Evolutionary conservation across 2,888 invertebrate species (phyloP).

Genomic region (Onthophagus sagittarius): DNA sequence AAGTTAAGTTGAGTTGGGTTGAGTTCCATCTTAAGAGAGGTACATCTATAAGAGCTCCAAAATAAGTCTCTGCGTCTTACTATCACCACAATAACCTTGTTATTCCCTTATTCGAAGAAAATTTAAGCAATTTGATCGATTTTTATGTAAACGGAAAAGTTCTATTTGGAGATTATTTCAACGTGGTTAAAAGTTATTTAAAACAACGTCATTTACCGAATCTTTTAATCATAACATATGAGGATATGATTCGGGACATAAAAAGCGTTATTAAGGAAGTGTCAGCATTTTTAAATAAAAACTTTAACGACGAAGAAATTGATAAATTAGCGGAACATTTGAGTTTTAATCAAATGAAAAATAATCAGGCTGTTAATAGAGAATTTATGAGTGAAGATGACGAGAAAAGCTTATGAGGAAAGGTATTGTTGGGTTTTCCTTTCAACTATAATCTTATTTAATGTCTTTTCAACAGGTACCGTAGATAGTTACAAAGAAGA

Average conservation of each 20-base stretch:
- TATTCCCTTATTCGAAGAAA: conserved; percentile 53
- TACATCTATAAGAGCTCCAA: conserved; percentile 58
- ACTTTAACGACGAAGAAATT: conserved; percentile 43
- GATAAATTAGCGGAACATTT: conserved; percentile 47
- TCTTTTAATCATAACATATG: conserved; percentile 39
- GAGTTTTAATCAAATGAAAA: conserved; percentile 53
- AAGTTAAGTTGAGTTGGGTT: too few relatives aligned
- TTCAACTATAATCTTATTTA: too few relatives aligned
- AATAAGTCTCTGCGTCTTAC: conserved; percentile 68
- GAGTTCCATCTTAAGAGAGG: too few relatives aligned
- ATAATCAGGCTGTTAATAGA: conserved; percentile 50
- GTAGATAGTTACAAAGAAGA: conserved; percentile 42
- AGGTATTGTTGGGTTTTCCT: too few relatives aligned
- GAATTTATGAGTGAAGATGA: background rate
- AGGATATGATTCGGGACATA: conserved; percentile 47
- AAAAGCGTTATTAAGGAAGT: conserved; percentile 45
- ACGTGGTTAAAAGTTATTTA: conserved; percentile 42
- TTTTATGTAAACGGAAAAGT: conserved; percentile 57
- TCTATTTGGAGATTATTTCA: conserved; percentile 35
- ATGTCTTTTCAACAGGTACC: too few relatives aligned
- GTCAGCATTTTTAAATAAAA: conserved; percentile 46
- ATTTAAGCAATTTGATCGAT: conserved; percentile 57
- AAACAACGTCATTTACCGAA: conserved; percentile 38
- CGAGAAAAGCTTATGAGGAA: conserved; percentile 43
- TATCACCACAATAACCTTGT: conserved; percentile 62